Conservation (phyloP, 2,888 invertebrate species). For the Apantesis nais region DNA sequence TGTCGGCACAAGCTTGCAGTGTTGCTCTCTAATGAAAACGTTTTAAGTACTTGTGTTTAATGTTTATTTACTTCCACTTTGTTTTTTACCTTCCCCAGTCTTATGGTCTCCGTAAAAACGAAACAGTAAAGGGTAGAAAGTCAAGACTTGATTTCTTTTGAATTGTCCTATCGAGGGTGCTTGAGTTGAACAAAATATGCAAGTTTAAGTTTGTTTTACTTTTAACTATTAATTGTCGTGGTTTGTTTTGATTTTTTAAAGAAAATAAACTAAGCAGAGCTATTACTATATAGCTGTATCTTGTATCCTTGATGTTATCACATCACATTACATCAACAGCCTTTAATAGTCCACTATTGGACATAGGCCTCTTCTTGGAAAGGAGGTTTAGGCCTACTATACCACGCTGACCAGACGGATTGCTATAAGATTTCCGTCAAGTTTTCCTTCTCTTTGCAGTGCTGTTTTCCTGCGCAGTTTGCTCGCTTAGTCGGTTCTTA, state of each 20-base stretch:
- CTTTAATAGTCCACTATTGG: no score
- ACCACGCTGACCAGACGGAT: no score
- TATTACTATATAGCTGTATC: background rate
- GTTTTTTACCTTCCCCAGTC: slow-evolving; percentile 66
- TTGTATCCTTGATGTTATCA: no score
- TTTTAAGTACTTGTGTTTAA: slow-evolving; percentile 79
- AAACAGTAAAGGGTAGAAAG: slow-evolving; percentile 56
- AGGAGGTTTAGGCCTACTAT: no score
- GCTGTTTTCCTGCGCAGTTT: no score
- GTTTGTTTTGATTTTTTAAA: background rate
- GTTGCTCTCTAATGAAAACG: slow-evolving; percentile 80
- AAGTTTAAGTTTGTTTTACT: slow-evolving; percentile 37
- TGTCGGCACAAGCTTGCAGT: slow-evolving; percentile 75
- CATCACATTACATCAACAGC: no score
- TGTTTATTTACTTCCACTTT: slow-evolving; percentile 79
- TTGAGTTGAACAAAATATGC: slow-evolving; percentile 41
- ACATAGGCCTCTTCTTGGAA: no score
- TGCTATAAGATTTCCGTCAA: no score
- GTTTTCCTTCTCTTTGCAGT: no score
- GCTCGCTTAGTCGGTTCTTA: no score
- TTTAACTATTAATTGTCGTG: slow-evolving; percentile 23
- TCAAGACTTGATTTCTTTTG: slow-evolving; percentile 62
- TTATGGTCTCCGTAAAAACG: slow-evolving; percentile 63
- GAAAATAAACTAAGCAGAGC: background rate
- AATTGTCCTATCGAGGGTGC: slow-evolving; percentile 51